These are phyloP conservation scores for Galemys pyrenaicus DNA, from an alignment of 2,113 vertebrate species.

Conservation along the genomic window DNA sequence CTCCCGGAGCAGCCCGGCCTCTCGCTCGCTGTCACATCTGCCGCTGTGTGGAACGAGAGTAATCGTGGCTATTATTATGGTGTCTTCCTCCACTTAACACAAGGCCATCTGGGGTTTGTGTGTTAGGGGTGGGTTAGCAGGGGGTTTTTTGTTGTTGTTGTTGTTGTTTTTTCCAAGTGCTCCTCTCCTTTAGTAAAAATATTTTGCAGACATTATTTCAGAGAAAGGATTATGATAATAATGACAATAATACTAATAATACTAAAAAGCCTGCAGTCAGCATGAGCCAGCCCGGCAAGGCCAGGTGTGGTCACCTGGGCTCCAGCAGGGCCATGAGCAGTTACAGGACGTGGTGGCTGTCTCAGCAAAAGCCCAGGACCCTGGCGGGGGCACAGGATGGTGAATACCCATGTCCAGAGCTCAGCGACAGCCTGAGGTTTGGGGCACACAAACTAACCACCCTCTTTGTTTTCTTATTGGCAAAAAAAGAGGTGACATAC, in stretches of 20 bases:
- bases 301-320: constrained; percentile 78
- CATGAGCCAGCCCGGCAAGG: constrained; percentile 74
- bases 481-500: not conserved
- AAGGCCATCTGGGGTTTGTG: constrained; percentile 85
- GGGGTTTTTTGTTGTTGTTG: too few relatives aligned
- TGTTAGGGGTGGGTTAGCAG: constrained; percentile 78
- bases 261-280: constrained; percentile 61
- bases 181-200: constrained; percentile 84
- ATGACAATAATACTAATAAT: constrained; percentile 80
- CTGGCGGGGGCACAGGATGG: too few relatives aligned
- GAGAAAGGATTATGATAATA: constrained; percentile 77
- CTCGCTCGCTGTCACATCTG: constrained; percentile 81
- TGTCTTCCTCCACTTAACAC: constrained; percentile 78
- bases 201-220: constrained; percentile 83
- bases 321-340: not conserved
- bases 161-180: constrained; percentile 81
- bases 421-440: not conserved
- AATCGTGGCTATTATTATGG: constrained; percentile 78
- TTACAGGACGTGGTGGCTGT: not conserved
- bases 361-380: not conserved
- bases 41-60: constrained; percentile 72
- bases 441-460: not conserved
- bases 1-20: constrained; percentile 52
- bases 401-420: not conserved
- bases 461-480: not conserved